phyloP scores from a whole-genome alignment of 92 coral and sea anemone genomes.

The Galaxea fascicularis region DNA sequence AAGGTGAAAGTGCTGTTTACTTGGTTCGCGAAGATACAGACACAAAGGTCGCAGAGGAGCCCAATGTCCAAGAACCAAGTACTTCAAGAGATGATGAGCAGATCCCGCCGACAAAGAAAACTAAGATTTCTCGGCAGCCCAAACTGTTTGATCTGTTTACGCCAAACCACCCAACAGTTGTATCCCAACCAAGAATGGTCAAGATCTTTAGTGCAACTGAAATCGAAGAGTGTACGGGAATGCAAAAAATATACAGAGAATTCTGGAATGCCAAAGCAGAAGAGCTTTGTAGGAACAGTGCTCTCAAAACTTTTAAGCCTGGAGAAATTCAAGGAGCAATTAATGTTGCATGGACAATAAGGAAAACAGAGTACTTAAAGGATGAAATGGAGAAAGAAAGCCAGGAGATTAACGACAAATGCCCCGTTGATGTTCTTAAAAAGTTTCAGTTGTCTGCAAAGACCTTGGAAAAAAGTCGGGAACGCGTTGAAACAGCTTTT shows the following conservation, averaged over 20 bases:
- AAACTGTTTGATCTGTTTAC: constrained; percentile 8
- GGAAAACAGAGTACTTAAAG: constrained; percentile 38
- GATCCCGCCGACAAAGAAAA: constrained; percentile 3
- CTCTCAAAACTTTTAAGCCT: constrained; percentile 37
- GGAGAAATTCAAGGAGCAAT: constrained; percentile 53
- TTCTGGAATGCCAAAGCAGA: constrained; percentile 52
- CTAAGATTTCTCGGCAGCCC: constrained; percentile 31
- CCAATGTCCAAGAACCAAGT: constrained; percentile 10
- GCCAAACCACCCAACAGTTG: neutral
- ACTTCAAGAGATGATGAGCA: constrained; percentile 15
- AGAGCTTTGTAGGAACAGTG: constrained; percentile 41
- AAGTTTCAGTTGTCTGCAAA: constrained; percentile 30
- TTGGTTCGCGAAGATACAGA: constrained; percentile 16
- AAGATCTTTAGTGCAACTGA: constrained; percentile 29
- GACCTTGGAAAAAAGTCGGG: constrained; percentile 29
- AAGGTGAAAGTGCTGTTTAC: constrained; percentile 23
- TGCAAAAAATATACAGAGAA: constrained; percentile 38
- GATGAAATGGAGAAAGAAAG: constrained; percentile 35
- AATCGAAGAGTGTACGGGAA: constrained; percentile 41
- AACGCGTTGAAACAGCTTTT: constrained; percentile 40
- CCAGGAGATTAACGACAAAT: constrained; percentile 25
- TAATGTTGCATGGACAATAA: constrained; percentile 42
- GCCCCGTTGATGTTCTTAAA: constrained; percentile 20
- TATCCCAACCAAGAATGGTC: constrained; percentile 39
- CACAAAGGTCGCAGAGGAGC: neutral